Evolutionary conservation across 2,888 invertebrate genomes (phyloP).

Genomic region (Pasiphila rectangulata): DNA sequence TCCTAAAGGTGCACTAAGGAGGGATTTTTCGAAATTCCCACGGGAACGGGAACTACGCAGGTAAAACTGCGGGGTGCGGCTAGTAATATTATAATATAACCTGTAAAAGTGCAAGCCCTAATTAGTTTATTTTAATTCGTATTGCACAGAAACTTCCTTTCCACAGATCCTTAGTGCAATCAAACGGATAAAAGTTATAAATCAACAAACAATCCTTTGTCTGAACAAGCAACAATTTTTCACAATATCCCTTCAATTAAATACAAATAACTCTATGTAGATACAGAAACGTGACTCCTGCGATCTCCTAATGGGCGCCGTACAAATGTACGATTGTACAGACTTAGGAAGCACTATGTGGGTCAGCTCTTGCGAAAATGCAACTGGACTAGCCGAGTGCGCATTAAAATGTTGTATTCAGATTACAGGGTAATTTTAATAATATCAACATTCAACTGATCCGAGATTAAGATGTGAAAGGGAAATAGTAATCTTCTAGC

Average conservation of each 20-base stretch:
- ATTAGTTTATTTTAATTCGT: too few species aligned
- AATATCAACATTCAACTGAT: background rate
- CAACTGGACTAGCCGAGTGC: slow-evolving; percentile 19
- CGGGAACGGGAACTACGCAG: too few species aligned
- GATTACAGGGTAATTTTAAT: background rate
- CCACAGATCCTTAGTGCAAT: too few species aligned
- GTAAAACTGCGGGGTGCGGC: too few species aligned
- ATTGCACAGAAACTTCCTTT: background rate
- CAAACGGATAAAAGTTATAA: too few species aligned
- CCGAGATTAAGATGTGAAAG: too few species aligned
- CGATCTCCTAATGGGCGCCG: slow-evolving; percentile 25
- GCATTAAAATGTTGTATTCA: slow-evolving; percentile 21
- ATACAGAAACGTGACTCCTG: slow-evolving; percentile 28
- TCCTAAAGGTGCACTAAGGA: too few species aligned
- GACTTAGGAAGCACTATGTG: slow-evolving; percentile 32
- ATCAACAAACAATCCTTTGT: background rate
- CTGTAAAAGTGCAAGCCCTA: too few species aligned
- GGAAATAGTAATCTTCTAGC: too few species aligned
- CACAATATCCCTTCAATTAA: background rate
- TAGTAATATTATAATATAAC: too few species aligned
- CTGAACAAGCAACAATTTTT: background rate
- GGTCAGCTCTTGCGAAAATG: slow-evolving; percentile 33
- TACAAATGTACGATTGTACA: slow-evolving; percentile 15
- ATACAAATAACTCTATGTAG: background rate
- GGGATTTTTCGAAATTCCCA: too few species aligned